Conservation (phyloP, 2,797 vertebrate species). For the Oreortyx pictus region DNA sequence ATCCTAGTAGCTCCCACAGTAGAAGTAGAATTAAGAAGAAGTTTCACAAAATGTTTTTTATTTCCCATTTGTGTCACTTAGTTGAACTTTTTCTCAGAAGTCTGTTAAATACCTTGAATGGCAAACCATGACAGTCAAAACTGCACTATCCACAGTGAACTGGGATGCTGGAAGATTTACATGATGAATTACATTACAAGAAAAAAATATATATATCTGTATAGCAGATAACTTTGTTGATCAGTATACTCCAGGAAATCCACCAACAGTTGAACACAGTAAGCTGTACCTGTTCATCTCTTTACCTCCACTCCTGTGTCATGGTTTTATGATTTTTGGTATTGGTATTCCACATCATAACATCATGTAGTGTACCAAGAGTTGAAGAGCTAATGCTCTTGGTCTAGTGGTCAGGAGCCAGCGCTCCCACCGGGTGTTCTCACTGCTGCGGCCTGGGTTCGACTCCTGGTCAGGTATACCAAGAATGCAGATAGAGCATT, state of each 20-base stretch:
- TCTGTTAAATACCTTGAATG: not conserved
- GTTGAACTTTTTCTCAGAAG: not conserved
- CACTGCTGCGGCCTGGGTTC: constrained; percentile 27
- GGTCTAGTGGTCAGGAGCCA: too few species aligned
- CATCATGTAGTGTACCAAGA: too few species aligned
- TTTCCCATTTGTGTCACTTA: not conserved
- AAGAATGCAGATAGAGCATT: too few species aligned
- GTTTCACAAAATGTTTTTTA: not conserved
- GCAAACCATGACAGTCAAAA: not conserved
- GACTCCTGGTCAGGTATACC: constrained; percentile 5
- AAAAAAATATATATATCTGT: not conserved
- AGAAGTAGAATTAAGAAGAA: not conserved
- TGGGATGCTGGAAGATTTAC: not conserved
- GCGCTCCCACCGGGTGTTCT: constrained; percentile 3
- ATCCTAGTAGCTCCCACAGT: not conserved
- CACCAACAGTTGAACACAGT: not conserved
- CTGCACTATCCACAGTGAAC: not conserved
- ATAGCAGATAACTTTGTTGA: not conserved
- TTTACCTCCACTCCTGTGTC: constrained; percentile 87
- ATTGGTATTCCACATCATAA: too few species aligned
- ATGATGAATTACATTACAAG: not conserved
- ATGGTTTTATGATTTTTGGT: too few species aligned
- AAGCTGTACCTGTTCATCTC: constrained; percentile 89
- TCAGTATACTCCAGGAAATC: not conserved
- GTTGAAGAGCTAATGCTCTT: too few species aligned